A percentile compares a stretch with the other conserved stretches of the same genome.
phyloP scores from a whole-genome alignment of 2,888 invertebrate genomes.

The Agrochola circellaris region DNA sequence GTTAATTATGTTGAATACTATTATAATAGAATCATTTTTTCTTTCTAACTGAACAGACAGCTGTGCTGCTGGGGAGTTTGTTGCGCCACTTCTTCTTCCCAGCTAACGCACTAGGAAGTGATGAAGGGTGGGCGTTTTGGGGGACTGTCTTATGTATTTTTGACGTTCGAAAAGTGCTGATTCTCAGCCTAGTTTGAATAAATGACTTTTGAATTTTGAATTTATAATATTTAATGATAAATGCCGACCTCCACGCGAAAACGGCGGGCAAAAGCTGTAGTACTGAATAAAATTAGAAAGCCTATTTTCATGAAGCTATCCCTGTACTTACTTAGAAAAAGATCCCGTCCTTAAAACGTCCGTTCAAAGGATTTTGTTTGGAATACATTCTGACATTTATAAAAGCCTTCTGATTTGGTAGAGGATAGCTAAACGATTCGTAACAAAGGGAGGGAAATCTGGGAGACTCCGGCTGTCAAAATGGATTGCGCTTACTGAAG shows the following conservation, averaged over 20 bases:
- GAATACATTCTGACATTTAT: constrained; percentile 13
- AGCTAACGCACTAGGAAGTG: too few relatives aligned
- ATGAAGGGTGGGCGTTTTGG: too few relatives aligned
- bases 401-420: not conserved
- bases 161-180: too few relatives aligned
- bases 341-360: not conserved
- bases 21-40: too few relatives aligned
- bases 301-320: not conserved
- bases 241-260: not conserved
- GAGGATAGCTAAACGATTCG: constrained; percentile 11
- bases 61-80: too few relatives aligned
- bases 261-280: not conserved
- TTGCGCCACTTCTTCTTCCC: too few relatives aligned
- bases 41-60: too few relatives aligned
- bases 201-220: too few relatives aligned
- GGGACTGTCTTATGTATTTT: too few relatives aligned
- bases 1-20: too few relatives aligned
- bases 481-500: constrained; percentile 17
- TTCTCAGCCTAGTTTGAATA: too few relatives aligned
- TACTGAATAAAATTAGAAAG: not conserved
- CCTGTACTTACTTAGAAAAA: not conserved
- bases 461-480: constrained; percentile 23
- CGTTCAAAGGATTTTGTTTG: constrained; percentile 1
- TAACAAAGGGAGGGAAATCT: constrained; percentile 13
- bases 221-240: too few relatives aligned